phyloP scores from a whole-genome alignment of 2,113 vertebrate genomes.

The Strix aluco region DNA sequence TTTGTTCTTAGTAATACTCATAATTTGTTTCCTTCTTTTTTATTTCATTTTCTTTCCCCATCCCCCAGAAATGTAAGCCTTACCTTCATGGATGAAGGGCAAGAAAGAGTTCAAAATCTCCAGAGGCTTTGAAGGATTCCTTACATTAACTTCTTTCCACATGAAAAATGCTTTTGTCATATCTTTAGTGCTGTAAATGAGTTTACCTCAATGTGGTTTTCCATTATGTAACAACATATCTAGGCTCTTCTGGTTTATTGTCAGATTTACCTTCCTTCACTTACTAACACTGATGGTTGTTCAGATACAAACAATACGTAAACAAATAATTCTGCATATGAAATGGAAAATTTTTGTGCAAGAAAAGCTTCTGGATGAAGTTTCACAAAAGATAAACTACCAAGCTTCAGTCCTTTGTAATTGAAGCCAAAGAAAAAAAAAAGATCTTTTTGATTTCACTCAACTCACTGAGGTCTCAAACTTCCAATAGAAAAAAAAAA shows the following conservation, averaged over 20 bases:
- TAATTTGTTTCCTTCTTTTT: not conserved
- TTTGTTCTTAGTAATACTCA: not conserved
- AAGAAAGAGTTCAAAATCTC: not conserved
- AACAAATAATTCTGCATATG: not conserved
- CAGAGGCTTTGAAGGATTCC: not conserved
- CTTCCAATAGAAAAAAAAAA: not conserved
- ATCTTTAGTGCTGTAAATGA: not conserved
- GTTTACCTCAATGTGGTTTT: not conserved
- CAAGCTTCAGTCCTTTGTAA: not conserved
- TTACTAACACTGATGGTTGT: not conserved
- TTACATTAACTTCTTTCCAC: not conserved
- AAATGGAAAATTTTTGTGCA: not conserved
- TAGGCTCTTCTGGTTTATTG: not conserved
- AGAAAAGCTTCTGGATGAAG: not conserved
- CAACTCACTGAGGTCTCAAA: not conserved
- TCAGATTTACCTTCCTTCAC: not conserved
- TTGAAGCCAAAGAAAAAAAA: not conserved
- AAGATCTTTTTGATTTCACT: not conserved
- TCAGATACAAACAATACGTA: not conserved
- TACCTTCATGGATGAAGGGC: not conserved
- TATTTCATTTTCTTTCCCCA: not conserved
- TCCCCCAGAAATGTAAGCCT: not conserved
- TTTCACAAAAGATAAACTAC: not conserved
- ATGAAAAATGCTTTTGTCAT: not conserved
- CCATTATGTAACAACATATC: not conserved